Conservation (phyloP, 2,888 invertebrate genomes). For the Heliconius ethilla region DNA sequence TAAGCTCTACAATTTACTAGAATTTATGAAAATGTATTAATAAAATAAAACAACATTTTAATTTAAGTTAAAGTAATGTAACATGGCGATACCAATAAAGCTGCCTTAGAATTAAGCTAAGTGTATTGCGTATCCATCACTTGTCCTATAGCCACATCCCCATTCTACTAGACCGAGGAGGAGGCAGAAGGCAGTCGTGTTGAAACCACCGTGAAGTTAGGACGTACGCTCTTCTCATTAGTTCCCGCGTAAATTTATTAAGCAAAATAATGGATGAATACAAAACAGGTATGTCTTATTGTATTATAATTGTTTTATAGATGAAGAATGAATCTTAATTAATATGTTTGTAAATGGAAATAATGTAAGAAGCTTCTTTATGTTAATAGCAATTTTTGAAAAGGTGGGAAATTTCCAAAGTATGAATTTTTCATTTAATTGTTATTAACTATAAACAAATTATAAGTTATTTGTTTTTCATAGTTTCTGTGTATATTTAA, state of each 20-base stretch:
- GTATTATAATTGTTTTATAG: constrained; percentile 4
- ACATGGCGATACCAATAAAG: constrained; percentile 35
- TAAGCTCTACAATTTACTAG: not conserved
- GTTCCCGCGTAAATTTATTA: constrained; percentile 54
- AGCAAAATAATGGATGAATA: constrained; percentile 44
- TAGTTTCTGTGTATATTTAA: no score
- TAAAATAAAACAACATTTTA: not conserved
- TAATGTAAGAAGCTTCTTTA: no score
- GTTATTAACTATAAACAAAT: no score
- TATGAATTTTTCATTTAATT: no score
- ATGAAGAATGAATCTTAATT: not conserved
- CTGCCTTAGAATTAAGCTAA: constrained; percentile 37
- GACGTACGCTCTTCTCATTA: constrained; percentile 38
- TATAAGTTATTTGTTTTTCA: no score
- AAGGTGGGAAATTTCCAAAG: not conserved
- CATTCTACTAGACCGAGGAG: constrained; percentile 42
- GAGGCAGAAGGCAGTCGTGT: constrained; percentile 49
- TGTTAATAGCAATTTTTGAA: no score
- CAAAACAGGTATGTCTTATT: constrained; percentile 41
- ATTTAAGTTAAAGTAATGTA: not conserved
- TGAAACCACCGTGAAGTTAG: constrained; percentile 44
- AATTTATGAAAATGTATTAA: not conserved
- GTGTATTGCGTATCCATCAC: constrained; percentile 45
- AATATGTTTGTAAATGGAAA: not conserved
- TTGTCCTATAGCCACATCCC: constrained; percentile 43